Evolutionary conservation across 2,797 vertebrate species (phyloP).

Genomic region (Hafferia zeledoni): DNA sequence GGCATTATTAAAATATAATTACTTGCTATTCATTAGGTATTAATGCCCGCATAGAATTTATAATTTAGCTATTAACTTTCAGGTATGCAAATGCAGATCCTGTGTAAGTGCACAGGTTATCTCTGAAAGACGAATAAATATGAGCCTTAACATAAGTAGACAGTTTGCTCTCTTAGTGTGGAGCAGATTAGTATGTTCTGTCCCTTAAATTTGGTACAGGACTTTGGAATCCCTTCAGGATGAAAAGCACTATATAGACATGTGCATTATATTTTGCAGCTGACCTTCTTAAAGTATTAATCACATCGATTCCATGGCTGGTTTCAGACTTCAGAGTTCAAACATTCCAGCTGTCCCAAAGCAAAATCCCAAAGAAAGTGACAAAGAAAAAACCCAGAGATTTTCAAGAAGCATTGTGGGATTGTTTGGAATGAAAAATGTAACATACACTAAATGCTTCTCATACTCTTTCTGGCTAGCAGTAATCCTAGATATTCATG

Average conservation of each 20-base stretch:
- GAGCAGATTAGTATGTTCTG: neutral
- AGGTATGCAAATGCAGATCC: constrained; percentile 42
- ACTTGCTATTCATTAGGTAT: constrained; percentile 35
- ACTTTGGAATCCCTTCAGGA: neutral
- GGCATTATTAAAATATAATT: constrained; percentile 35
- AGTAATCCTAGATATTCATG: neutral
- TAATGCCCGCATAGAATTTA: constrained; percentile 4
- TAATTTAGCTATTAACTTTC: constrained; percentile 48
- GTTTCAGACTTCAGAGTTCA: neutral
- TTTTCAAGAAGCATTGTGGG: neutral
- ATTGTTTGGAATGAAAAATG: neutral
- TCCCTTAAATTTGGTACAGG: neutral
- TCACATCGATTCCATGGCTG: neutral
- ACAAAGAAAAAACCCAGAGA: neutral
- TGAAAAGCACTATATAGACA: neutral
- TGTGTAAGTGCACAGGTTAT: neutral
- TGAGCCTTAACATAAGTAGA: neutral
- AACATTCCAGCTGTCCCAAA: neutral
- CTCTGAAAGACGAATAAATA: constrained; percentile 16
- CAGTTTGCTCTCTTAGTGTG: neutral
- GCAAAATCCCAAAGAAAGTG: neutral
- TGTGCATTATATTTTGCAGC: neutral
- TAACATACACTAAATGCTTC: neutral
- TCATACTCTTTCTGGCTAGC: neutral
- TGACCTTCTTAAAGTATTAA: neutral